These are phyloP conservation scores for Helicoverpa zea DNA, from an alignment of 1,140 invertebrate genomes.

Conservation along the genomic window DNA sequence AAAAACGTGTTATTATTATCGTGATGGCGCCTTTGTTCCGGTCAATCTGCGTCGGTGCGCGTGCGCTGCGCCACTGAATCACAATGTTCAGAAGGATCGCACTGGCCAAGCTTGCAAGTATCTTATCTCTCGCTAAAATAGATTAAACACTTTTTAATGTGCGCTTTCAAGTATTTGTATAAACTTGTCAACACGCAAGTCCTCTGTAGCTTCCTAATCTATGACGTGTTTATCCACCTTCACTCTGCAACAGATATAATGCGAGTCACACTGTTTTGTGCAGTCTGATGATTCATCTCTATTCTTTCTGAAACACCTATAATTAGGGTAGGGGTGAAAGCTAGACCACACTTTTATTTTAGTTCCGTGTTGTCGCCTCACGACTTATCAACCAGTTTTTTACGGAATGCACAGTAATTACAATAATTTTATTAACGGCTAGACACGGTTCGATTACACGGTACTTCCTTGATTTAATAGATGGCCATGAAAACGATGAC, in stretches of 20 bases:
- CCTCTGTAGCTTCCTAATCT: background rate
- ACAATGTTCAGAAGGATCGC: background rate
- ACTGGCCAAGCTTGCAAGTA: no score
- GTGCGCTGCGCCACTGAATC: background rate
- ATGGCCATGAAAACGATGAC: conserved; percentile 24
- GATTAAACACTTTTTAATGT: no score
- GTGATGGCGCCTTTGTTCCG: conserved; percentile 45
- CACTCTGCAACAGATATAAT: conserved; percentile 44
- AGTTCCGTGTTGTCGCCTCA: conserved; percentile 69
- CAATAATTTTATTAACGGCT: conserved; percentile 41
- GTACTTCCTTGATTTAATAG: conserved; percentile 19
- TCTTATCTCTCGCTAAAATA: no score
- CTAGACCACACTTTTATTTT: conserved; percentile 55
- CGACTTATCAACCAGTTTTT: conserved; percentile 60
- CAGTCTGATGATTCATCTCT: conserved; percentile 69
- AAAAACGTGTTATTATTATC: conserved; percentile 30
- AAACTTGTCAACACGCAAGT: background rate
- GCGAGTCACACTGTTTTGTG: conserved; percentile 54
- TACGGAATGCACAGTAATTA: conserved; percentile 50
- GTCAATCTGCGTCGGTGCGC: conserved; percentile 1
- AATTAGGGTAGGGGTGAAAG: conserved; percentile 78
- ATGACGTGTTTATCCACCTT: conserved; percentile 37
- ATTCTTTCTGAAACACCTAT: conserved; percentile 69
- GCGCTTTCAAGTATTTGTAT: no score
- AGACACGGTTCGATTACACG: conserved; percentile 17